A percentile compares a stretch with the other conserved stretches of the same genome.
Conservation (phyloP, 2,113 vertebrate species). For the Genyomyrus donnyi region DNA sequence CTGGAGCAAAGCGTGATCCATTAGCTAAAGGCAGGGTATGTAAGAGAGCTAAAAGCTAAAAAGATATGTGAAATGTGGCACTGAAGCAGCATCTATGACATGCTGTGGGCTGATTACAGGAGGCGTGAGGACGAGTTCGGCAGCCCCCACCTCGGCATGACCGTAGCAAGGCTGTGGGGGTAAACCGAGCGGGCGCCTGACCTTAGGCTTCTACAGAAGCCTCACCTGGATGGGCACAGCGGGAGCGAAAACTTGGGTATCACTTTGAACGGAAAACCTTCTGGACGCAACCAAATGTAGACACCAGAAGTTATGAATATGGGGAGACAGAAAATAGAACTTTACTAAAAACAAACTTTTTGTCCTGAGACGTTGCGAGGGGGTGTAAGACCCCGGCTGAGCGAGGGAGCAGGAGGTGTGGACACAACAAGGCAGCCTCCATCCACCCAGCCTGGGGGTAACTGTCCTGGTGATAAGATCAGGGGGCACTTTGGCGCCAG, state of each 20-base stretch:
- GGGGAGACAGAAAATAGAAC: not conserved
- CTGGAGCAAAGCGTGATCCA: constrained; percentile 37
- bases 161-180: not conserved
- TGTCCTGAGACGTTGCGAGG: not conserved
- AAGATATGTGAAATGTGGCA: not conserved
- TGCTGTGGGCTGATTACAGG: not conserved
- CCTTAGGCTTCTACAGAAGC: not conserved
- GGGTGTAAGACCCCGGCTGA: constrained; percentile 15
- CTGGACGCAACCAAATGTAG: not conserved
- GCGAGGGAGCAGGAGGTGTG: not conserved
- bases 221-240: not conserved
- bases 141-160: not conserved
- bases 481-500: constrained; percentile 11
- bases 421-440: constrained; percentile 14
- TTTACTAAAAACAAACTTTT: not conserved
- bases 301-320: not conserved
- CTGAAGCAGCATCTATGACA: constrained; percentile 5
- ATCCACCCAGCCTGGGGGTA: constrained; percentile 7
- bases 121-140: not conserved
- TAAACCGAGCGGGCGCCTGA: not conserved
- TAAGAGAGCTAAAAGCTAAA: not conserved
- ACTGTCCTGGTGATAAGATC: constrained; percentile 31
- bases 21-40: constrained; percentile 33
- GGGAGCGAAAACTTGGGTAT: not conserved
- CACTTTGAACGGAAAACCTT: not conserved